Evolutionary conservation across 2,113 vertebrate species (phyloP).

Genomic region (Balaeniceps rex): DNA sequence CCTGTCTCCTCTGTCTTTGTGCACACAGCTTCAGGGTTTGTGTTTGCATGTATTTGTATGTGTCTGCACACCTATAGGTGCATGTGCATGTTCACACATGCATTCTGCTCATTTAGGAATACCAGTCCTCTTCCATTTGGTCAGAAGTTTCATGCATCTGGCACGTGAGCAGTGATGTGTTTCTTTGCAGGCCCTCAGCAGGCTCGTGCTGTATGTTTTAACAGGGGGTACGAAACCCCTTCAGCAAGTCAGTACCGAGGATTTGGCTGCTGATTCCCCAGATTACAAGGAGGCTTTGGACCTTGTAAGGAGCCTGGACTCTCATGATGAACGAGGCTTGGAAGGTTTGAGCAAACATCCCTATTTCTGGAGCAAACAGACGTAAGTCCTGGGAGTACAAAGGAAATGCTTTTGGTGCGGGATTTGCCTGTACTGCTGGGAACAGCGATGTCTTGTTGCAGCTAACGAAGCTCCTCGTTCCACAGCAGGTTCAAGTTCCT

Average conservation of each 20-base stretch:
- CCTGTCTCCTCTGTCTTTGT: neutral
- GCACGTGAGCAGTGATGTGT: neutral
- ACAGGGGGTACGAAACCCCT: neutral
- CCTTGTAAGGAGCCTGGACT: slow-evolving; percentile 8
- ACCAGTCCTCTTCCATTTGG: neutral
- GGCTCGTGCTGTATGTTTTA: slow-evolving; percentile 58
- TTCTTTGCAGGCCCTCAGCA: slow-evolving; percentile 58
- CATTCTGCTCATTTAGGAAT: neutral
- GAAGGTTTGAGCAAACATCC: slow-evolving; percentile 59
- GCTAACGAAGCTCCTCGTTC: neutral
- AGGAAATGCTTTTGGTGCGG: neutral
- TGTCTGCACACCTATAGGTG: neutral
- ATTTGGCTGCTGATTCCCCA: neutral
- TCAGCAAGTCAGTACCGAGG: neutral
- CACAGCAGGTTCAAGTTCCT: slow-evolving; percentile 66
- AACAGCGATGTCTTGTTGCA: neutral
- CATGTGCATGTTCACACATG: accelerated
- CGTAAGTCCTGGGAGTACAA: slow-evolving; percentile 27
- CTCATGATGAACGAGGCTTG: neutral
- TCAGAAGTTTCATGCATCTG: neutral
- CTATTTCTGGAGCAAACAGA: slow-evolving; percentile 70
- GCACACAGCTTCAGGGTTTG: neutral
- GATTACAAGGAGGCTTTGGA: slow-evolving; percentile 21
- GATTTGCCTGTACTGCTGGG: neutral
- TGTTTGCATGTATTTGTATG: neutral